Percentiles rank a stretch among this genome's conserved stretches.
phyloP scores from a whole-genome alignment of 1,140 invertebrate genomes.

The Conus betulinus region DNA sequence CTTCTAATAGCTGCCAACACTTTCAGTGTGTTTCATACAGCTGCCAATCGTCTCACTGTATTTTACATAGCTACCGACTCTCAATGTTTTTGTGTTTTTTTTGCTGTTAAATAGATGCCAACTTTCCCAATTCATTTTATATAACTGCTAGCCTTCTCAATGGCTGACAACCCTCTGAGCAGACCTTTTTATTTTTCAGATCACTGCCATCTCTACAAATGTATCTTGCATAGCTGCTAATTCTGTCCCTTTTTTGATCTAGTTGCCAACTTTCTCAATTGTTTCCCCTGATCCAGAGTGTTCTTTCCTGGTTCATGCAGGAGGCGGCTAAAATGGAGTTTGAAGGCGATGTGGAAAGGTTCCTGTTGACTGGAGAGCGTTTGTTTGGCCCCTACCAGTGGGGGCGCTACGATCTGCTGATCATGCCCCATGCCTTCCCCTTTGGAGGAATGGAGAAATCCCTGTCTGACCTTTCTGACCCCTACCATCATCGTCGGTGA shows the following conservation, averaged over 20 bases:
- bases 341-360: conserved; percentile 82
- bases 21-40: no score
- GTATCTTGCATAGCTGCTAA: no score
- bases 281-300: not conserved
- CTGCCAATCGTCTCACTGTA: no score
- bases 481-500: conserved; percentile 93
- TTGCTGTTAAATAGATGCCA: no score
- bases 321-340: conserved; percentile 74
- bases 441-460: conserved; percentile 99
- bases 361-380: conserved; percentile 88
- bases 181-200: no score
- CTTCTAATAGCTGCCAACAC: no score
- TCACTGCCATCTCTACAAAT: no score
- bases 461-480: conserved; percentile 95
- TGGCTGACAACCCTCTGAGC: no score
- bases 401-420: conserved; percentile 87
- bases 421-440: conserved; percentile 95
- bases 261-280: not conserved
- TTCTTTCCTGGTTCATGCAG: conserved; percentile 82
- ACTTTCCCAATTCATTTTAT: no score
- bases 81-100: no score
- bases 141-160: no score
- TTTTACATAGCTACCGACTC: no score
- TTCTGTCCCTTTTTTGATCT: not conserved
- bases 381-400: conserved; percentile 77